phyloP scores from a whole-genome alignment of 2,888 invertebrate species.

The Thera britannica region DNA sequence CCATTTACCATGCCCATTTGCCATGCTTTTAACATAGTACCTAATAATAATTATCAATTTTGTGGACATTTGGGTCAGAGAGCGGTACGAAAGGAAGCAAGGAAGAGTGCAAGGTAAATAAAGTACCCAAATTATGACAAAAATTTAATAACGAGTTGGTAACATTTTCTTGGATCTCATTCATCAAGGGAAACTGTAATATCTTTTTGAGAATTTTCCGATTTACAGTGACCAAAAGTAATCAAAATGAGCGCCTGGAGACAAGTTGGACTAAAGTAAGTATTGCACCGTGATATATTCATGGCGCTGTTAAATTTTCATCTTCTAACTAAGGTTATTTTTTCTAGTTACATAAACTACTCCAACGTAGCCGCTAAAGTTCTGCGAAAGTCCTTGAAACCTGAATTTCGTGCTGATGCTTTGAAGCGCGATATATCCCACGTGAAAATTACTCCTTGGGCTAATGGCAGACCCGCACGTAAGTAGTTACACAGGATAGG shows the following conservation, averaged over 20 bases:
- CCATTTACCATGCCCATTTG: too few species aligned
- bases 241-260: slow-evolving; percentile 91
- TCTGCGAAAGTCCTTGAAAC: slow-evolving; percentile 91
- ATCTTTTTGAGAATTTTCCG: slow-evolving; percentile 33
- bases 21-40: too few species aligned
- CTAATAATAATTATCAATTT: too few species aligned
- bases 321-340: slow-evolving; percentile 44
- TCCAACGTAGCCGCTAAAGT: slow-evolving; percentile 96
- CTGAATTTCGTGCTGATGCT: slow-evolving; percentile 90
- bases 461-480: slow-evolving; percentile 94
- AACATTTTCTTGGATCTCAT: background rate
- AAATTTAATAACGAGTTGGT: background rate
- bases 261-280: slow-evolving; percentile 93
- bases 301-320: background rate
- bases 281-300: slow-evolving; percentile 10
- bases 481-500: slow-evolving; percentile 64
- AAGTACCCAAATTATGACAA: too few species aligned
- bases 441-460: slow-evolving; percentile 95
- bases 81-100: too few species aligned
- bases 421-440: slow-evolving; percentile 89
- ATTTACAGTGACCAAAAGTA: slow-evolving; percentile 30
- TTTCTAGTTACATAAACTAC: slow-evolving; percentile 96
- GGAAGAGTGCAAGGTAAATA: too few species aligned
- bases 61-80: too few species aligned
- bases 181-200: background rate